Conservation (phyloP, 2,797 vertebrate species). For the Lithobates pipiens region DNA sequence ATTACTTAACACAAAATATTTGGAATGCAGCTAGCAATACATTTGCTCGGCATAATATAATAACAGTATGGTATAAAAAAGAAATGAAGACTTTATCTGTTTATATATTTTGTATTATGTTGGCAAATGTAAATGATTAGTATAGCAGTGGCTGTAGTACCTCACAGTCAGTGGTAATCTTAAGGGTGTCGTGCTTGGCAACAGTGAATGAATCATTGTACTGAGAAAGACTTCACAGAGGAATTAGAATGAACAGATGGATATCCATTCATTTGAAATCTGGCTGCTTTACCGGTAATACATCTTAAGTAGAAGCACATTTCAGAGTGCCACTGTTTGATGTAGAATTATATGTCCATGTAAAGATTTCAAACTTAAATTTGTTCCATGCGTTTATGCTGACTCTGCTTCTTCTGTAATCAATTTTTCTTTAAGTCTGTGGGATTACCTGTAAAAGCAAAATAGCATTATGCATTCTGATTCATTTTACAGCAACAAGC, state of each 20-base stretch:
- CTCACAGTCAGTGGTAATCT: not conserved
- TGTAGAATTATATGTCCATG: not conserved
- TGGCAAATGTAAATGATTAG: not conserved
- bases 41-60: not conserved
- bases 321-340: not conserved
- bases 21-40: not conserved
- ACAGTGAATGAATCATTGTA: not conserved
- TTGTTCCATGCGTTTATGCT: not conserved
- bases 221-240: not conserved
- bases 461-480: not conserved
- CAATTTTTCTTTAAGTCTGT: not conserved
- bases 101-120: not conserved
- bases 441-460: not conserved
- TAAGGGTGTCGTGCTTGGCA: not conserved
- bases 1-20: not conserved
- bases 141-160: not conserved
- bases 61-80: not conserved
- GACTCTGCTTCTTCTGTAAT: not conserved
- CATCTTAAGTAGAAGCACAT: not conserved
- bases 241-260: constrained; percentile 7
- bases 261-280: not conserved
- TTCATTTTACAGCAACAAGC: not conserved
- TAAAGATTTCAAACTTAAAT: constrained; percentile 4
- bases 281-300: constrained; percentile 4
- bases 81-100: not conserved